These are phyloP conservation scores for Calypte anna DNA, from an alignment of 2,113 vertebrate species.

Conservation along the genomic window DNA sequence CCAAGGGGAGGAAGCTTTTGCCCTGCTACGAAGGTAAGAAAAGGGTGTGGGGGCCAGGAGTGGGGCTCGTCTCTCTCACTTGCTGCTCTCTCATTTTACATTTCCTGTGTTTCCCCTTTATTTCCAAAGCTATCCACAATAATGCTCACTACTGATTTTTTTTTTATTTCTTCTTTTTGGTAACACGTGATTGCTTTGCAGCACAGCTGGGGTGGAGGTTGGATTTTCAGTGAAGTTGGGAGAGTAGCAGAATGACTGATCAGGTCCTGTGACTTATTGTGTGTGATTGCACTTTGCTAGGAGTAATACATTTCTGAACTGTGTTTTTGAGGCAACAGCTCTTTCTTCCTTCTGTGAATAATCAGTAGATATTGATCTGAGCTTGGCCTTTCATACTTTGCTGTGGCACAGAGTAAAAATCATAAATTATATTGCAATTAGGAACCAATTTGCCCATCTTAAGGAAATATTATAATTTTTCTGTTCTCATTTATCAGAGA, in stretches of 20 bases:
- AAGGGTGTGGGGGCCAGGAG: not conserved
- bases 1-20: constrained; percentile 82
- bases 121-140: not conserved
- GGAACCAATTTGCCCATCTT: not conserved
- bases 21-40: constrained; percentile 96
- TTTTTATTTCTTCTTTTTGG: not conserved
- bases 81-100: not conserved
- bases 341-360: not conserved
- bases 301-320: not conserved
- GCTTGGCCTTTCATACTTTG: not conserved
- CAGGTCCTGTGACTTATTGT: not conserved
- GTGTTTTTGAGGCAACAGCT: not conserved
- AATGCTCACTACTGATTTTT: not conserved
- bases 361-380: not conserved
- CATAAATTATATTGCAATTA: not conserved
- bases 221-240: not conserved
- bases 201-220: not conserved
- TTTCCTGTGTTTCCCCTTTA: not conserved
- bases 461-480: not conserved
- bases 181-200: rapidly evolving
- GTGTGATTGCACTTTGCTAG: not conserved
- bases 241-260: not conserved
- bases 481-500: not conserved
- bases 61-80: not conserved
- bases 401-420: not conserved